phyloP scores from a whole-genome alignment of 1,140 invertebrate genomes.

The Sycophila sp. region DNA sequence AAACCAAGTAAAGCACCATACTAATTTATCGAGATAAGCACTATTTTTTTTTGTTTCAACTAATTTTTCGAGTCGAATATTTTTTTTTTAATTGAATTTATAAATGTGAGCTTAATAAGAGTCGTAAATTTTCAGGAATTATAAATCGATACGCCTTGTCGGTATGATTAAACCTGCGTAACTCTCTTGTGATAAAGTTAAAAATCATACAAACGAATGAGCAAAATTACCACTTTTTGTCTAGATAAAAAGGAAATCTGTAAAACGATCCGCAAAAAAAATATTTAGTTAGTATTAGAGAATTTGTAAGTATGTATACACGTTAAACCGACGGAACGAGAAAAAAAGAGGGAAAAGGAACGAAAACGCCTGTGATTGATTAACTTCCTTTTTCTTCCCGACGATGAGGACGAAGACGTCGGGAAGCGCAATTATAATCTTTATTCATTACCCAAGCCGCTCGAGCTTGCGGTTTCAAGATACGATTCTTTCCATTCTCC shows the following conservation, averaged over 20 bases:
- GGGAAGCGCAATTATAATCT: conserved; percentile 68
- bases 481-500: conserved; percentile 59
- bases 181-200: too few relatives aligned
- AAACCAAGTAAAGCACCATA: neutral
- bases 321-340: neutral
- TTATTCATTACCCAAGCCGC: conserved; percentile 63
- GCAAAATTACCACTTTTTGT: too few relatives aligned
- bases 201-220: too few relatives aligned
- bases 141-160: too few relatives aligned
- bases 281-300: too few relatives aligned
- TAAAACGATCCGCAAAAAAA: neutral
- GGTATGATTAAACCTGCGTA: too few relatives aligned
- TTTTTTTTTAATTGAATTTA: neutral
- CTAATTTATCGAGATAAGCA: neutral
- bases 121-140: too few relatives aligned
- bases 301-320: too few relatives aligned
- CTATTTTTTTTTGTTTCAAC: too few relatives aligned
- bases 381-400: conserved; percentile 62
- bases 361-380: conserved; percentile 62
- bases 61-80: neutral
- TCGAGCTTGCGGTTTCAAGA: conserved; percentile 63
- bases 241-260: too few relatives aligned
- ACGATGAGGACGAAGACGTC: conserved; percentile 45
- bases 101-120: too few relatives aligned
- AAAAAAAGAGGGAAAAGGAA: neutral